These are phyloP conservation scores for Prunella fulvescens DNA, from an alignment of 2,113 vertebrate species.

Conservation along the genomic window DNA sequence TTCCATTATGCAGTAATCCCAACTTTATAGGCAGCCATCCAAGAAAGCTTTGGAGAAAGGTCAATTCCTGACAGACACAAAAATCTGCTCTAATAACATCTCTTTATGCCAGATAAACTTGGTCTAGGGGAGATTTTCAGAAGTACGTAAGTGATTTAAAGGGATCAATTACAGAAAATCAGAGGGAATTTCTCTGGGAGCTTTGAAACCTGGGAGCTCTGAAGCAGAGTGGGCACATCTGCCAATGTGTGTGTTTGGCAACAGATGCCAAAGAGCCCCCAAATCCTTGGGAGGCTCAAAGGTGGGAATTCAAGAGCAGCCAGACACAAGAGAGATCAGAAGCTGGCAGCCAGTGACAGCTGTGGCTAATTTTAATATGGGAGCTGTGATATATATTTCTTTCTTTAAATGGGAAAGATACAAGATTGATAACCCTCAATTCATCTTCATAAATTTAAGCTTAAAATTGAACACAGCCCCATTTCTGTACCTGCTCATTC, in stretches of 20 bases:
- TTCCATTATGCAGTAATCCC: constrained; percentile 50
- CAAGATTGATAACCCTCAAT: not conserved
- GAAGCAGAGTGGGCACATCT: not conserved
- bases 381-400: not conserved
- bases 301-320: not conserved
- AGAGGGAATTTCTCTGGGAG: not conserved
- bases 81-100: constrained; percentile 25
- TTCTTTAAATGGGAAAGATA: not conserved
- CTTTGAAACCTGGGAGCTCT: not conserved
- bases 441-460: not conserved
- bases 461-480: not conserved
- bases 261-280: not conserved
- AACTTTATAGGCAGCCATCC: constrained; percentile 36
- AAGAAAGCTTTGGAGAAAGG: constrained; percentile 52
- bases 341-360: not conserved
- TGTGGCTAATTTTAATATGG: not conserved
- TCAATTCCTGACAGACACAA: constrained; percentile 37
- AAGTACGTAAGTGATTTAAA: constrained; percentile 35
- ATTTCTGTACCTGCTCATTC: not conserved
- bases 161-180: not conserved
- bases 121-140: constrained; percentile 19
- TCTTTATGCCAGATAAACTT: constrained; percentile 31
- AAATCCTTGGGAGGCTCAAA: not conserved
- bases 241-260: not conserved
- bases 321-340: not conserved